Evolutionary conservation across 2,888 invertebrate genomes (phyloP), one percentile per base, ranked within the genome.

Genomic region (Lymantria monacha): DNA sequence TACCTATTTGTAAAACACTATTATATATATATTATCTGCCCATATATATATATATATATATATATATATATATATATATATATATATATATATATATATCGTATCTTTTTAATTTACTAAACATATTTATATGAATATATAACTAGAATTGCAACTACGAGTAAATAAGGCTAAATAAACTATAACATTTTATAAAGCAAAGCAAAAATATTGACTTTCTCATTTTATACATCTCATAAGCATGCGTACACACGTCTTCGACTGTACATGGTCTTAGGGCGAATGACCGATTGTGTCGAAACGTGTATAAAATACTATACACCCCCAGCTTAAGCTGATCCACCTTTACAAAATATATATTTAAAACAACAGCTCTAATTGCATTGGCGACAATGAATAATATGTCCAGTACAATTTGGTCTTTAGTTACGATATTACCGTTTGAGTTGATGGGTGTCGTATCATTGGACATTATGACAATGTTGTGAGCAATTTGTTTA

Each of bases 211-310:
- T 72, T 67, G 55, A 63, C 67, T 72, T 69, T 70, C 66, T 61
- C 61, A 53, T 60, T 70, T 69, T 69, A 70, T 71, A 60, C 61
- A 64, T 66, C 66, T 61, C 62, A 69, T 70, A 69, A 60, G 53
- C 62, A 74, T 72, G 72, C 76, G 51, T 65, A 57, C 60, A 62
- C 75, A 75, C 76, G 76, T 69, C 66, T 50, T 7, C 41, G 54
- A 49, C 45, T 61, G 54, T 50, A 59, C 55, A 59, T 59, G 65
- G 70, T 61, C 66, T 58, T 63, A 67, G 70, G 77, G 79, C 72
- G 73, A 82, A 77, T 79, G 83, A 79, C 81, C 83, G 81, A 82
- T 82, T 81, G 81, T 73, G 69, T 69, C 63, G 61, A 67, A 69
- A 81, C 82, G 83, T 83, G 82, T 67, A 70, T 77, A 70, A 73